Percentiles rank a stretch among this genome's conserved stretches.
phyloP scores from a whole-genome alignment of 2,888 invertebrate species.

The Siphlonurus alternatus region DNA sequence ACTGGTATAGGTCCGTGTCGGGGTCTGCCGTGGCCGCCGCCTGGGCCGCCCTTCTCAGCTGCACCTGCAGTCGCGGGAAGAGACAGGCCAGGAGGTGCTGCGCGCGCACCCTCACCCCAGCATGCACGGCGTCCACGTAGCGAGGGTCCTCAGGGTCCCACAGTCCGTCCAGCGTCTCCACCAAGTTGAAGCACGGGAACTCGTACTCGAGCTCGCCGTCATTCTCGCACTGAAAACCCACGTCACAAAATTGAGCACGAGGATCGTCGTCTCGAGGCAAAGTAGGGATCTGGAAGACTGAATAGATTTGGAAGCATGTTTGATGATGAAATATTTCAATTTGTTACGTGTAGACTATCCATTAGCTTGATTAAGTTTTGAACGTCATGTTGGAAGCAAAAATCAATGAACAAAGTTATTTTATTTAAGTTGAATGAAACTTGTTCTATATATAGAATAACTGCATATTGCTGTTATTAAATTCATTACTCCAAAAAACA shows the following conservation, averaged over 20 bases:
- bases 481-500: no score
- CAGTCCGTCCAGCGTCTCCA: conserved; percentile 45
- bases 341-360: no score
- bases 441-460: no score
- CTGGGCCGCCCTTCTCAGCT: conserved; percentile 20
- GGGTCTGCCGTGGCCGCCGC: conserved; percentile 37
- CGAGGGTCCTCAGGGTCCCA: conserved; percentile 42
- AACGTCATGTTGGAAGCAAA: not conserved
- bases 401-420: no score
- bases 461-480: no score
- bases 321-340: no score
- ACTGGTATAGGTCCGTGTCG: conserved; percentile 52
- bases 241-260: not conserved
- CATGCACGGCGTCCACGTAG: conserved; percentile 36
- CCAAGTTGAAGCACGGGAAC: conserved; percentile 51
- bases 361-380: no score
- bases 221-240: conserved; percentile 38
- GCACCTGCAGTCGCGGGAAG: conserved; percentile 44
- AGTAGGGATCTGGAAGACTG: not conserved
- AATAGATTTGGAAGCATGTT: not conserved
- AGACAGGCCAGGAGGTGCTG: conserved; percentile 43
- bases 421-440: no score
- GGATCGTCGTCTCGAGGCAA: not conserved
- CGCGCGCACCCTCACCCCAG: conserved; percentile 42
- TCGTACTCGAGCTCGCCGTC: conserved; percentile 57